Base-by-base conservation (phyloP, 2,113 vertebrate genomes). In the Psilopsiagon aymara region DNA sequence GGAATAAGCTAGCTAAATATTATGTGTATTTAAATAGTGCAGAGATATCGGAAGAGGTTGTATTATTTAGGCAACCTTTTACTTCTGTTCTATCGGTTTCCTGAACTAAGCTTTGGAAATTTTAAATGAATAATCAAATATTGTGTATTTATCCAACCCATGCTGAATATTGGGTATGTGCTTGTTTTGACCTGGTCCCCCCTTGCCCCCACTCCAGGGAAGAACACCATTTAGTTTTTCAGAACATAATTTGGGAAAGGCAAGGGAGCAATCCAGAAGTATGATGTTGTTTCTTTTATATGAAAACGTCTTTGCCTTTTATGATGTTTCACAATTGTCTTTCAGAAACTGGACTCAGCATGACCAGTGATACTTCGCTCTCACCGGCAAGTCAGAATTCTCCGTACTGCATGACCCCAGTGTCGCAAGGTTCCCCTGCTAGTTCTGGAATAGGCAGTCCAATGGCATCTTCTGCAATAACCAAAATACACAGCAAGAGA, bases 361-460 rank as follows among this genome's bases (percentile, higher is more conserved):
- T 99, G 97, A 99, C 99, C 90, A 99, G 99, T 96, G 99, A 99
- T 69, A 97, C 99, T 19, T 99, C 99, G 1, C 98, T 99, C 46
- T 99, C 99, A 17, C 99, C 99, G 75, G 99, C 99, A 96, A 99
- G 99, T 98, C 99, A 99, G 97, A 99, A 99, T 93, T 99, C 99
- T 89, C 99, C 99, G 0, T 99, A 99, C 84, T 99, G 99, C 97
- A 99, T 99, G 98, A 99, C 99, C 4, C 99, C 99, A 0, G 99
- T 99, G 67, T 99, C 99, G 7, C 99, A 99, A 97, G 99, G 99
- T 13, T 99, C 99, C 49, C 99, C 99, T 21, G 99, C 98, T 63
- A 99, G 99, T 96, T 99, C 99, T 10, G 99, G 99, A 64, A 99
- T 99, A 60, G 99, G 99, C 49, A 99, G 99, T 94, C 99, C 99